Evolutionary conservation across 2,888 invertebrate genomes (phyloP).

Genomic region (Agonopterix subpropinquella): DNA sequence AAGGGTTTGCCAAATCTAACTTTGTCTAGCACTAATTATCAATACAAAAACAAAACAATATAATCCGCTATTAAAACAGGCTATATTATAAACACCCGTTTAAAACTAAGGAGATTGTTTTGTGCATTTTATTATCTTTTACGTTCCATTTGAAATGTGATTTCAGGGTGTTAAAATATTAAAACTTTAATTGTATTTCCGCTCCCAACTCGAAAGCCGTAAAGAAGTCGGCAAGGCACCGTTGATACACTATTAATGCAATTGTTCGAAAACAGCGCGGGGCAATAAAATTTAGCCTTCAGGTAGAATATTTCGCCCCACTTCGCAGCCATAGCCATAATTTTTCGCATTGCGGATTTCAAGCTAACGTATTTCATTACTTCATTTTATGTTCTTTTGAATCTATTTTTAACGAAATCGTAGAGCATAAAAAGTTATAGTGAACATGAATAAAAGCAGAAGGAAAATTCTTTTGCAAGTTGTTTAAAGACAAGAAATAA

Average conservation of each 20-base stretch:
- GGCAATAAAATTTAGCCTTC: conserved; percentile 69
- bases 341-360: conserved; percentile 73
- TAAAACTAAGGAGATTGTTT: conserved; percentile 14
- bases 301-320: conserved; percentile 56
- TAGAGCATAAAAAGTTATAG: not conserved
- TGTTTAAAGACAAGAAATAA: not conserved
- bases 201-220: conserved; percentile 49
- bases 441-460: not conserved
- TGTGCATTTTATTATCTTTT: conserved; percentile 37
- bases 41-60: too few species aligned
- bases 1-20: too few species aligned
- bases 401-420: conserved; percentile 24
- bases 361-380: conserved; percentile 32
- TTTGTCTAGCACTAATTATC: too few species aligned
- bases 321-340: conserved; percentile 58
- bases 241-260: conserved; percentile 74
- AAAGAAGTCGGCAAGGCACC: conserved; percentile 56
- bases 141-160: conserved; percentile 39
- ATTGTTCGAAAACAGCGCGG: conserved; percentile 68
- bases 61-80: too few species aligned
- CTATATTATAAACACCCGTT: too few species aligned
- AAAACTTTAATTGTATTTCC: conserved; percentile 65
- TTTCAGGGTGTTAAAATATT: conserved; percentile 58
- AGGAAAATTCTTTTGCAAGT: not conserved
- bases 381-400: conserved; percentile 29